Conservation (phyloP, 30 jellyfish, hydroid and myxozoan genomes). For the Turritopsis rubra region DNA sequence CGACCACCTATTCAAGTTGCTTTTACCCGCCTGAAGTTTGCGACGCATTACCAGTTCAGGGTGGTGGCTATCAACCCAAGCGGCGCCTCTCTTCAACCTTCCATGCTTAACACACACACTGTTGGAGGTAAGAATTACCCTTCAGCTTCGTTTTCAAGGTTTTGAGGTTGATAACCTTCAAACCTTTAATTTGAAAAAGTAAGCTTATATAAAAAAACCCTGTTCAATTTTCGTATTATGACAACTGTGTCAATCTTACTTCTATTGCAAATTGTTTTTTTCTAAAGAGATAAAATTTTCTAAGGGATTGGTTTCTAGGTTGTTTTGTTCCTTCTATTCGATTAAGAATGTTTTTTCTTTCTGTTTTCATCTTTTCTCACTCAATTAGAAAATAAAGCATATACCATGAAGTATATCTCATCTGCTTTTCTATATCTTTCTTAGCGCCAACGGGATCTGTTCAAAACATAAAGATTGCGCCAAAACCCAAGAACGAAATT, state of each 20-base stretch:
- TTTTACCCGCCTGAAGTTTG: background rate
- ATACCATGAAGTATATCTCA: background rate
- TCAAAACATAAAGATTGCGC: background rate
- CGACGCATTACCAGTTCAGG: background rate
- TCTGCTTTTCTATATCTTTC: background rate
- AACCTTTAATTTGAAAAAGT: no score
- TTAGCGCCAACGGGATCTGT: background rate
- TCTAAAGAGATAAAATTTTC: no score
- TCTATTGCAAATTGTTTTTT: no score
- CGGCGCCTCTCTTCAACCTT: background rate
- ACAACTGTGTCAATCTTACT: no score
- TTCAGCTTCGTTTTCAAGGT: no score
- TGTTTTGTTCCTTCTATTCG: background rate
- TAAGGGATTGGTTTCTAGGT: no score
- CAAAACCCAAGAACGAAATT: background rate
- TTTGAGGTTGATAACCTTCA: no score
- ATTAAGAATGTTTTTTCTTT: background rate
- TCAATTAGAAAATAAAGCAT: no score
- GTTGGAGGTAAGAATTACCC: background rate
- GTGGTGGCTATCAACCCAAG: constrained; percentile 21
- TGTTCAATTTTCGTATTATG: no score
- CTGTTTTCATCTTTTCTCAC: background rate
- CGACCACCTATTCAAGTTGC: background rate
- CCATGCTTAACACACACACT: background rate
- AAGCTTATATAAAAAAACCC: no score